Percentiles rank a stretch among this genome's conserved stretches.
phyloP scores from a whole-genome alignment of 2,888 invertebrate species.

The Cataglyphis albicans region DNA sequence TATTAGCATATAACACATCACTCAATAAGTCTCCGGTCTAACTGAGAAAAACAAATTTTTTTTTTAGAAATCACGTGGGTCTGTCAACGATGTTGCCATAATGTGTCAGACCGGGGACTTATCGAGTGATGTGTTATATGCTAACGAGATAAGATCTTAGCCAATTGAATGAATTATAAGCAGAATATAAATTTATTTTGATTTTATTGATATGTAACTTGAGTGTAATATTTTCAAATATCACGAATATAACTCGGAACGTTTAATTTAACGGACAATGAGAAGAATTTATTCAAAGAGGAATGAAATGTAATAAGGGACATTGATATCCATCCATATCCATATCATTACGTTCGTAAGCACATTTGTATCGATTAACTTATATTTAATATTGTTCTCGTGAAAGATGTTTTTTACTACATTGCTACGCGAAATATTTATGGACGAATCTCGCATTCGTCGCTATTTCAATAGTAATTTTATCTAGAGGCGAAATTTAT shows the following conservation, averaged over 20 bases:
- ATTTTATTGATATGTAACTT: background rate
- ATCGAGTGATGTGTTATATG: too few species aligned
- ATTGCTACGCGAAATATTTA: background rate
- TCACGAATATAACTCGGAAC: background rate
- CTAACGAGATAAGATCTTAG: background rate
- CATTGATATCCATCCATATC: background rate
- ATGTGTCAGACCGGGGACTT: too few species aligned
- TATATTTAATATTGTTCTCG: background rate
- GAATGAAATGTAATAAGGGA: conserved; percentile 35
- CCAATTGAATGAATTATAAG: background rate
- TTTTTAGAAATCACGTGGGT: too few species aligned
- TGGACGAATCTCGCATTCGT: background rate
- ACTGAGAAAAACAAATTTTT: too few species aligned
- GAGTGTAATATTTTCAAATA: background rate
- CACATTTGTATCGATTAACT: background rate
- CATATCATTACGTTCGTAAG: background rate
- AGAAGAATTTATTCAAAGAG: background rate
- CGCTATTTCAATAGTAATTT: conserved; percentile 25
- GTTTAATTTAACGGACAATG: conserved; percentile 29
- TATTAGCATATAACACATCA: background rate
- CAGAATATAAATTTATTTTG: background rate
- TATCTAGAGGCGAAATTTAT: conserved; percentile 27
- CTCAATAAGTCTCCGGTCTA: too few species aligned
- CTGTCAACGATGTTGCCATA: too few species aligned
- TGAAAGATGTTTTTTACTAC: background rate